Conservation (phyloP, 2,888 invertebrate genomes). For the Molorchus minor region DNA sequence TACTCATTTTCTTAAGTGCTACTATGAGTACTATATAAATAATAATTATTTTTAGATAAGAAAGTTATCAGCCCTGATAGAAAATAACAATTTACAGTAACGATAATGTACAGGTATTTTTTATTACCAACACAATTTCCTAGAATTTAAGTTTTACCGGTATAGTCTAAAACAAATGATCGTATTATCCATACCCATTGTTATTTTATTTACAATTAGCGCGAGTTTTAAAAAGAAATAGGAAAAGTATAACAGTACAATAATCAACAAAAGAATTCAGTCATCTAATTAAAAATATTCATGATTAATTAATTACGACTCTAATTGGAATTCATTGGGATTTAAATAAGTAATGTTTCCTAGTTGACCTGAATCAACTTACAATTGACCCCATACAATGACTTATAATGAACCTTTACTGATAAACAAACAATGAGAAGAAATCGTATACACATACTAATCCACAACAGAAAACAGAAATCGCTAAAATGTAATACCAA, state of each 20-base stretch:
- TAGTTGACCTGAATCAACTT: not conserved
- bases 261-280: conserved; percentile 12
- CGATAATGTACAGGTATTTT: not conserved
- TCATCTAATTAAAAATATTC: conserved; percentile 12
- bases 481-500: too few species aligned
- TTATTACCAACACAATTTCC: conserved; percentile 19
- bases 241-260: conserved; percentile 6
- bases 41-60: not conserved
- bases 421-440: too few species aligned
- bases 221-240: conserved; percentile 5
- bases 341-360: conserved; percentile 12
- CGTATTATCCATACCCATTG: conserved; percentile 22
- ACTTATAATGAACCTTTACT: not conserved
- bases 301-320: conserved; percentile 16
- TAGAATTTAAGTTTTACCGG: not conserved
- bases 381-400: not conserved
- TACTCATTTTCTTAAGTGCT: not conserved
- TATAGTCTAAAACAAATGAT: not conserved
- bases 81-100: not conserved
- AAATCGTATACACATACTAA: too few species aligned
- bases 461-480: too few species aligned
- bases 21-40: too few species aligned
- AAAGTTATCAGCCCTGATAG: not conserved
- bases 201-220: not conserved
- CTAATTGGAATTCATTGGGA: conserved; percentile 14